Evolutionary conservation across 2,113 vertebrate genomes (phyloP).

Genomic region (Scolopax mira): DNA sequence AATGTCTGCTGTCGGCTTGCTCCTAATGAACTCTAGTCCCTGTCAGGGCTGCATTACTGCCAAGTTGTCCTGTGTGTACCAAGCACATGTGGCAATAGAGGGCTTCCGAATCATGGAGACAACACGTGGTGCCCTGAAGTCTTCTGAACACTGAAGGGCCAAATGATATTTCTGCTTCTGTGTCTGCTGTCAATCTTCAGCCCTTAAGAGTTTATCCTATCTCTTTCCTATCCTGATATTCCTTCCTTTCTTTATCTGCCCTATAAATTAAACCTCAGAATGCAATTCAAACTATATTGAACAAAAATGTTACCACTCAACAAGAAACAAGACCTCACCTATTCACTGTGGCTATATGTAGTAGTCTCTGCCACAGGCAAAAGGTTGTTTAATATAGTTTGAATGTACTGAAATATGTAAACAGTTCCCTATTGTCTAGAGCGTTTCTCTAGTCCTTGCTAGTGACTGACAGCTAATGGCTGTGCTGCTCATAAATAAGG

Average conservation of each 20-base stretch:
- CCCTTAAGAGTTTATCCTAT: not conserved
- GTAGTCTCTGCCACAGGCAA: not conserved
- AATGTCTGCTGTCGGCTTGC: not conserved
- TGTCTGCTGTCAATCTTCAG: not conserved
- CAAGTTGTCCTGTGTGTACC: not conserved
- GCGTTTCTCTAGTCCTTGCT: not conserved
- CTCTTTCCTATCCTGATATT: not conserved
- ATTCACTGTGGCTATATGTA: not conserved
- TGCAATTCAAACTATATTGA: not conserved
- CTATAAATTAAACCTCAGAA: not conserved
- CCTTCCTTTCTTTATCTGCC: not conserved
- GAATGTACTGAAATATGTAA: not conserved
- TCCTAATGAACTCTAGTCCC: not conserved
- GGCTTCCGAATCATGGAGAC: not conserved
- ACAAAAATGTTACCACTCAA: not conserved
- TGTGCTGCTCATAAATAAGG: not conserved
- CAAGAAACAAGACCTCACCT: not conserved
- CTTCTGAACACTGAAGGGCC: not conserved
- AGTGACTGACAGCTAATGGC: not conserved
- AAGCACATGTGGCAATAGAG: rapidly evolving
- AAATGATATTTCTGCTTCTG: not conserved
- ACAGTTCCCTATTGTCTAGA: not conserved
- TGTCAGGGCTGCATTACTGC: not conserved
- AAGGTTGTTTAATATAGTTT: not conserved
- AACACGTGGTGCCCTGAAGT: too few relatives aligned